Evolutionary conservation across 2,888 invertebrate genomes (phyloP).

Genomic region (Sinohyriopsis cumingii): DNA sequence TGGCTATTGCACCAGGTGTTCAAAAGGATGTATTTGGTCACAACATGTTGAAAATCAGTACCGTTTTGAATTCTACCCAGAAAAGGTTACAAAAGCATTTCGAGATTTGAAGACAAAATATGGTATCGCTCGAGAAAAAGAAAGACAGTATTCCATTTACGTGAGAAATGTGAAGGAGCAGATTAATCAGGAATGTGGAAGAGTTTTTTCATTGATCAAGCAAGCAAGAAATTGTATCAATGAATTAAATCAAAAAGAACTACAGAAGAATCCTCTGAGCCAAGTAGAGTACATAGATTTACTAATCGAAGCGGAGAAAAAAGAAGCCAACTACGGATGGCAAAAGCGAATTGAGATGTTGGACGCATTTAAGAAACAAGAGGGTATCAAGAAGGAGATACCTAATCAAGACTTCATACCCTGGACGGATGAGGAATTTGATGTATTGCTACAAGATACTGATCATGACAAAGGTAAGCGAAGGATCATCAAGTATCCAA

Average conservation of each 20-base stretch:
- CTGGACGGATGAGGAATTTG: no score
- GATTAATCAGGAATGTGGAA: constrained; percentile 7
- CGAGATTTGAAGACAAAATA: constrained; percentile 5
- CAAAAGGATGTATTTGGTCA: constrained; percentile 24
- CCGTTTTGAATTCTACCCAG: constrained; percentile 11
- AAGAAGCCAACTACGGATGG: constrained; percentile 20
- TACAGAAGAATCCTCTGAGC: constrained; percentile 23
- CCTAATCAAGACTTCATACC: no score
- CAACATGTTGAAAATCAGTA: constrained; percentile 26
- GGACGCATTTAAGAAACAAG: constrained; percentile 8
- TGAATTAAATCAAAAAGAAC: constrained; percentile 19
- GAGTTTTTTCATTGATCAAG: constrained; percentile 17
- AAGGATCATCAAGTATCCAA: no score
- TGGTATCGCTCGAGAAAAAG: constrained; percentile 10
- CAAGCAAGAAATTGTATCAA: constrained; percentile 19
- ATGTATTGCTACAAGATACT: neutral
- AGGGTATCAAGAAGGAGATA: neutral
- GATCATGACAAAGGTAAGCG: no score
- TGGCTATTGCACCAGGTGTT: constrained; percentile 24
- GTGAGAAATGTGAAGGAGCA: constrained; percentile 18
- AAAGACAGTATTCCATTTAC: constrained; percentile 11
- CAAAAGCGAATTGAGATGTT: constrained; percentile 10
- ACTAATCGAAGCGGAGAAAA: constrained; percentile 29
- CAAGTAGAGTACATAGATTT: constrained; percentile 30
- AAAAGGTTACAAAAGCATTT: constrained; percentile 17